Conservation (phyloP, 2,797 vertebrate species). For the Manis javanica region DNA sequence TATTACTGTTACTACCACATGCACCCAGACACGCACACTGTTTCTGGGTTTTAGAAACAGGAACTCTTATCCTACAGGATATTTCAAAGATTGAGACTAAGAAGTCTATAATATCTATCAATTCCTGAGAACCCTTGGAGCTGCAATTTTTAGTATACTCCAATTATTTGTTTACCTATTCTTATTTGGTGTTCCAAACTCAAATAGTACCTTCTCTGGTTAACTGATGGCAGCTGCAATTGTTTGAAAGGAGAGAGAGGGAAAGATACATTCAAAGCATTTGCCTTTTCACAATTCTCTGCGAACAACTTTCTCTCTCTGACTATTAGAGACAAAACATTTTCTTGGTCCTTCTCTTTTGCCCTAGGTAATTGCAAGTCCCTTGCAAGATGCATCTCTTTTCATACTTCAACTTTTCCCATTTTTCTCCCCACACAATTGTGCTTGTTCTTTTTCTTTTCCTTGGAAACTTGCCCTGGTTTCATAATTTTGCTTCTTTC, state of each 20-base stretch:
- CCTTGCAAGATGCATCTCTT: constrained; percentile 23
- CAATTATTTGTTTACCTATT: constrained; percentile 26
- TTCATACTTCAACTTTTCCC: constrained; percentile 57
- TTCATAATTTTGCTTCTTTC: constrained; percentile 48
- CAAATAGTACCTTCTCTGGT: background rate
- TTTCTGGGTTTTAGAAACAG: background rate
- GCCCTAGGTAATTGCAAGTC: constrained; percentile 67
- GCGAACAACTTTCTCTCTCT: constrained; percentile 24
- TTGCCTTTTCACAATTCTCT: background rate
- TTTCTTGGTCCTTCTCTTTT: constrained; percentile 58
- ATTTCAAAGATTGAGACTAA: background rate
- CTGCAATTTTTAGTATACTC: background rate
- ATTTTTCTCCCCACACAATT: background rate
- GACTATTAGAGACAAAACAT: background rate
- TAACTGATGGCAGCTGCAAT: background rate
- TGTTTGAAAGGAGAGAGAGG: background rate
- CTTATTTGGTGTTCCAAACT: background rate
- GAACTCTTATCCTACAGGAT: background rate
- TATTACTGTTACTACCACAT: background rate
- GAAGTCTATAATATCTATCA: background rate
- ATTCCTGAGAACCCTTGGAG: background rate
- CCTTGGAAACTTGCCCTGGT: constrained; percentile 36
- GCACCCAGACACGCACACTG: background rate
- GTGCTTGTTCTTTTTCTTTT: constrained; percentile 32
- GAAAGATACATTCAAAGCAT: background rate